Evolutionary conservation across 2,113 vertebrate genomes (phyloP).

Genomic region (Amblyopsis rosae): DNA sequence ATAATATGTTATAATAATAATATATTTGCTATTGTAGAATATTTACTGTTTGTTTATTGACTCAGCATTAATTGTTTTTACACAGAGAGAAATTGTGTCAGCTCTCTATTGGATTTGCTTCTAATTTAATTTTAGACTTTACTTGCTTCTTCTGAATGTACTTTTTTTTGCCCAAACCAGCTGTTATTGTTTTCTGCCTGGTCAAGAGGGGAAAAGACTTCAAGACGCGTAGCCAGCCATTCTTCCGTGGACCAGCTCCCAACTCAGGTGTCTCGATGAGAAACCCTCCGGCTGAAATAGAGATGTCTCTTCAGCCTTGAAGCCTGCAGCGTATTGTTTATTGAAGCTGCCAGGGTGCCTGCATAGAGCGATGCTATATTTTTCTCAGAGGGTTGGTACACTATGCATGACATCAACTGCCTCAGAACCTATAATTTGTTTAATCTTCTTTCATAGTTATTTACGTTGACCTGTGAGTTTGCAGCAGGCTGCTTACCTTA

Average conservation of each 20-base stretch:
- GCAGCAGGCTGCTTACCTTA: conserved; percentile 35
- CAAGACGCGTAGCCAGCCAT: conserved; percentile 20
- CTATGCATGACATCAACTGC: conserved; percentile 56
- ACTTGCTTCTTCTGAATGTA: too few species aligned
- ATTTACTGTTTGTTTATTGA: too few species aligned
- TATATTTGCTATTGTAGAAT: too few species aligned
- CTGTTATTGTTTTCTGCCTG: neutral
- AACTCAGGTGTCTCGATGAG: conserved; percentile 58
- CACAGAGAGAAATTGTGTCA: too few species aligned
- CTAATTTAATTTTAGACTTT: too few species aligned
- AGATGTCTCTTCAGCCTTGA: conserved; percentile 72
- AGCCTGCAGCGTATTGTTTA: conserved; percentile 71
- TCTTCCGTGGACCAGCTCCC: conserved; percentile 40
- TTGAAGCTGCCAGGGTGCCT: conserved; percentile 64
- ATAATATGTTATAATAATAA: too few species aligned
- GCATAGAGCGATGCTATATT: conserved; percentile 70
- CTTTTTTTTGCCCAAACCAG: neutral
- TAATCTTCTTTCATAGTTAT: conserved; percentile 65
- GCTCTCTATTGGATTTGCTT: too few species aligned
- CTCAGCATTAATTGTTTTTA: too few species aligned
- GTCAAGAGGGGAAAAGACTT: neutral
- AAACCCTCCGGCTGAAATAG: conserved; percentile 56
- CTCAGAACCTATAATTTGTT: conserved; percentile 45
- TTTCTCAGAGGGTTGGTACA: conserved; percentile 62
- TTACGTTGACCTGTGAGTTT: conserved; percentile 65